Percentiles rank a stretch among this genome's conserved stretches.
Evolutionary conservation across 2,797 vertebrate genomes (phyloP).

Genomic region (Moxostoma hubbsi): DNA sequence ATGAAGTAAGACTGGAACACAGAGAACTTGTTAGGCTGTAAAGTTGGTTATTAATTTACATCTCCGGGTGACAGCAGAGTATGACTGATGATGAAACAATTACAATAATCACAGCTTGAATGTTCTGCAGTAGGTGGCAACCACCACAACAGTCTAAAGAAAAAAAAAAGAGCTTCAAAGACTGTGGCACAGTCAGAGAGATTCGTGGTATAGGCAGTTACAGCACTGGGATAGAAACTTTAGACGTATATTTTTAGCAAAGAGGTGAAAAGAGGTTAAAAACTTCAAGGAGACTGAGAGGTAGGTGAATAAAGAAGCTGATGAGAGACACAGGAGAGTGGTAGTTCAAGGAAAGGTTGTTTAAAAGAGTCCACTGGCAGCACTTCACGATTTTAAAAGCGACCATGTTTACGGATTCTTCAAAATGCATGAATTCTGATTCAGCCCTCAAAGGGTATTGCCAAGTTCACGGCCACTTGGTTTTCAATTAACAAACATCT

Average conservation of each 20-base stretch:
- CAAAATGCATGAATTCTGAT: constrained; percentile 9
- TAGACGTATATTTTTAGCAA: constrained; percentile 10
- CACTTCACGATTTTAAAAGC: constrained; percentile 11
- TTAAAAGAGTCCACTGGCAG: constrained; percentile 11
- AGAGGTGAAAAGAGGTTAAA: constrained; percentile 13
- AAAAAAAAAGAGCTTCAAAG: background rate
- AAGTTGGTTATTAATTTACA: constrained; percentile 38
- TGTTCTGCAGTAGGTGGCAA: constrained; percentile 10
- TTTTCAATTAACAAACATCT: constrained; percentile 20
- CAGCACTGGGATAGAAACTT: background rate
- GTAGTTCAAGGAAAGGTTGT: constrained; percentile 22
- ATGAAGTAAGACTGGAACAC: constrained; percentile 8
- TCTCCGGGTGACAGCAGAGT: constrained; percentile 32
- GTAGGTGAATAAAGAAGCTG: background rate
- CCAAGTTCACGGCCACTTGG: constrained; percentile 17
- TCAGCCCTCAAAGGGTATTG: background rate
- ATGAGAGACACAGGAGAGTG: background rate
- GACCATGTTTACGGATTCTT: constrained; percentile 21
- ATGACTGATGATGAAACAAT: constrained; percentile 47
- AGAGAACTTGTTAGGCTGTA: constrained; percentile 11
- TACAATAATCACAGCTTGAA: constrained; percentile 40
- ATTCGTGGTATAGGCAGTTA: background rate
- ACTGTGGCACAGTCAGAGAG: background rate
- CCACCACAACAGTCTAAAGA: constrained; percentile 14
- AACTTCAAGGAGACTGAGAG: constrained; percentile 23